These are phyloP conservation scores for human (Homo sapiens) DNA, from an alignment of 2,113 vertebrate species.

Conservation along the genomic window DNA sequence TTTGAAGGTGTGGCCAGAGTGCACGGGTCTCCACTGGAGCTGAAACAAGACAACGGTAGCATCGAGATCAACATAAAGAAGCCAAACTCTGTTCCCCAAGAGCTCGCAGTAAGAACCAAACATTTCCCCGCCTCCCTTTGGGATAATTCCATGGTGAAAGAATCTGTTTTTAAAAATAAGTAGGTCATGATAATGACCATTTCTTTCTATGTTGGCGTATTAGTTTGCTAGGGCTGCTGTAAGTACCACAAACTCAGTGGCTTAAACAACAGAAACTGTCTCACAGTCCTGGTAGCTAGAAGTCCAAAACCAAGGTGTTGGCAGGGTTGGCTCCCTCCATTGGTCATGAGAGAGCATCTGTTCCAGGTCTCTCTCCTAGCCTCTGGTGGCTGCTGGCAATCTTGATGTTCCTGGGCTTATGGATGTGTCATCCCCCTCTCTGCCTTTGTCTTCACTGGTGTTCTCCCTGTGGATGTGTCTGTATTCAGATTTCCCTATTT, in stretches of 20 bases:
- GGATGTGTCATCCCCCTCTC: background rate
- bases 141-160: slow-evolving; percentile 53
- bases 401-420: background rate
- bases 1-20: slow-evolving; percentile 82
- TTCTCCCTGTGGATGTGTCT: background rate
- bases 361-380: too few species aligned
- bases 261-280: background rate
- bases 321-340: background rate
- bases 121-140: slow-evolving; percentile 17
- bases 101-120: slow-evolving; percentile 82
- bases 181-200: background rate
- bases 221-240: background rate
- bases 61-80: slow-evolving; percentile 84
- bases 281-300: background rate
- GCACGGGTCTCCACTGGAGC: slow-evolving; percentile 60
- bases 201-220: background rate
- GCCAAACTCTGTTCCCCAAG: slow-evolving; percentile 78
- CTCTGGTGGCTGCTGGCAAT: background rate
- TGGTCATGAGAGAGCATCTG: background rate
- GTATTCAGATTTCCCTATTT: background rate
- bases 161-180: slow-evolving; percentile 42
- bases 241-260: background rate
- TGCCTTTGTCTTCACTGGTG: rapidly evolving
- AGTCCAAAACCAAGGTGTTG: background rate
- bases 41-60: slow-evolving; percentile 79